These are phyloP conservation scores for Eilema sororculum DNA, from an alignment of 2,888 invertebrate genomes.

Conservation along the genomic window DNA sequence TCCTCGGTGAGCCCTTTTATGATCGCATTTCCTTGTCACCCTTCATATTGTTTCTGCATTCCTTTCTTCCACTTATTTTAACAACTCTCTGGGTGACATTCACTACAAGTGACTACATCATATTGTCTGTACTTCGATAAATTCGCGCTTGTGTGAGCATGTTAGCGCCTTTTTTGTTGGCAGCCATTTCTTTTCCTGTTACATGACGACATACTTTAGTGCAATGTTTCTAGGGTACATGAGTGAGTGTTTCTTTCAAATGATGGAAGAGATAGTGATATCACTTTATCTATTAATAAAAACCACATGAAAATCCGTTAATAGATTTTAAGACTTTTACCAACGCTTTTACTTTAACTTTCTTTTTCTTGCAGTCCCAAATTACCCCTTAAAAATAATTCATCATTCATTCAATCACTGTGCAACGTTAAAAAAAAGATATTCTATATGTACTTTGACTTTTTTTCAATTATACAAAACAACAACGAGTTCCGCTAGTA, in stretches of 20 bases:
- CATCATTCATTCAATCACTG: too few species aligned
- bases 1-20: slow-evolving; percentile 8
- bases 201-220: neutral
- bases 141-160: neutral
- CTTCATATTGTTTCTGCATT: slow-evolving; percentile 18
- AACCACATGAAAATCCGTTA: too few species aligned
- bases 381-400: too few species aligned
- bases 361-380: too few species aligned
- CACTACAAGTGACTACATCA: neutral
- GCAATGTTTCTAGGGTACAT: neutral
- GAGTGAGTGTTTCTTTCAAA: neutral
- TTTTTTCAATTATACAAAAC: too few species aligned
- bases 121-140: neutral
- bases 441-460: too few species aligned
- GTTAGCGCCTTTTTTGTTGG: neutral
- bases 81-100: slow-evolving; percentile 2
- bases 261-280: neutral
- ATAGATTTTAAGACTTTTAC: too few species aligned
- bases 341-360: too few species aligned
- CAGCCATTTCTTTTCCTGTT: neutral
- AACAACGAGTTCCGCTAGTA: too few species aligned
- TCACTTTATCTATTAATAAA: too few species aligned
- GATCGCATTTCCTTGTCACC: slow-evolving; percentile 12
- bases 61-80: slow-evolving; percentile 14
- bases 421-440: too few species aligned